Evolutionary conservation across 1,140 invertebrate genomes (phyloP).

Genomic region (Habropoda laboriosa): DNA sequence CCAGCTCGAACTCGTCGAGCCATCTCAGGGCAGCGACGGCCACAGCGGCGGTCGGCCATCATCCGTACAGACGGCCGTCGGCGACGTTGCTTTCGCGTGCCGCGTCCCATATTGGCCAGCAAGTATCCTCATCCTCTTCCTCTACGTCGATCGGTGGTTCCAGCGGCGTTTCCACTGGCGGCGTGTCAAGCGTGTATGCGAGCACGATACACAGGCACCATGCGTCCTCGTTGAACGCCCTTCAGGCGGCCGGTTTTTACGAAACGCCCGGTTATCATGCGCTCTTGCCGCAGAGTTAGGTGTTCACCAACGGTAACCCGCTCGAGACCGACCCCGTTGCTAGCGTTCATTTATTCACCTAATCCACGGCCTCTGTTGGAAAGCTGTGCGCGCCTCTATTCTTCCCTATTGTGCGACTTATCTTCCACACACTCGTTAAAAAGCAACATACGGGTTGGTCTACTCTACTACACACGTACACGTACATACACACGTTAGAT

Average conservation of each 20-base stretch:
- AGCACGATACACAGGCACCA: slow-evolving; percentile 74
- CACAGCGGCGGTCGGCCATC: slow-evolving; percentile 48
- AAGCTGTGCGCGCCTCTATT: slow-evolving; percentile 25
- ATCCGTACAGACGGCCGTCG: slow-evolving; percentile 64
- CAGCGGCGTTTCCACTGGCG: slow-evolving; percentile 52
- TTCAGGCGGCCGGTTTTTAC: slow-evolving; percentile 73
- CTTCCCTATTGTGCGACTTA: slow-evolving; percentile 57
- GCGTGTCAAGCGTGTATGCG: slow-evolving; percentile 70
- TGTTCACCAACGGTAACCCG: slow-evolving; percentile 7
- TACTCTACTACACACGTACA: slow-evolving; percentile 47
- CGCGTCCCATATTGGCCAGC: slow-evolving; percentile 43
- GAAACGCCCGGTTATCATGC: slow-evolving; percentile 76
- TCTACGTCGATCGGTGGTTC: slow-evolving; percentile 48
- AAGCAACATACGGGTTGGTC: slow-evolving; percentile 65
- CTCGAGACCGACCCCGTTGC: slow-evolving; percentile 34
- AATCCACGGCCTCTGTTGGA: slow-evolving; percentile 50
- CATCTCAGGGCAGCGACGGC: slow-evolving; percentile 55
- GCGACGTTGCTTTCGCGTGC: slow-evolving; percentile 52
- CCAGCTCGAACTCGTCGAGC: slow-evolving; percentile 45
- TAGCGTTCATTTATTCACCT: slow-evolving; percentile 50
- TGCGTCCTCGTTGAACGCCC: slow-evolving; percentile 69
- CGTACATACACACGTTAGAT: no score
- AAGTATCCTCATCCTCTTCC: slow-evolving; percentile 31
- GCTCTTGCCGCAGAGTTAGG: slow-evolving; percentile 75
- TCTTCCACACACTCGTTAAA: slow-evolving; percentile 61